Evolutionary conservation across 2,113 vertebrate species (phyloP).

Genomic region (Myiagra hebetior): DNA sequence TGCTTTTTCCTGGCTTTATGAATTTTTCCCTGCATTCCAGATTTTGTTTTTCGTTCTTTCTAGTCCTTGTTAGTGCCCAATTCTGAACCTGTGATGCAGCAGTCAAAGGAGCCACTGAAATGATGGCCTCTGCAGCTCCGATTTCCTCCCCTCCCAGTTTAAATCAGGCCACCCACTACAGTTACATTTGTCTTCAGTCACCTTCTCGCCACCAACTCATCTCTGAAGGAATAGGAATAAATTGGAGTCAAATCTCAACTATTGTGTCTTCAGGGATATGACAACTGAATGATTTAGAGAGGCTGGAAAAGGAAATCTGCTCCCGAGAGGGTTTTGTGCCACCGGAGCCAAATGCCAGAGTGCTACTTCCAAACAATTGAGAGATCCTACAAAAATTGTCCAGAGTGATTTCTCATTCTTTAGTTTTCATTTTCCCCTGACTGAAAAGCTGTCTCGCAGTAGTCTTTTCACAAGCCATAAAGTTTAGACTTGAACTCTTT

Average conservation of each 20-base stretch:
- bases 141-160: neutral
- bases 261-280: neutral
- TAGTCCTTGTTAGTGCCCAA: neutral
- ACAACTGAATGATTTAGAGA: constrained; percentile 7
- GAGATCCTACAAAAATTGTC: neutral
- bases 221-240: constrained; percentile 21
- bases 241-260: constrained; percentile 26
- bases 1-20: neutral
- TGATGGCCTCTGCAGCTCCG: neutral
- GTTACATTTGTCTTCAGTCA: constrained; percentile 17
- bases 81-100: neutral
- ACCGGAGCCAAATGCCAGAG: neutral
- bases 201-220: neutral
- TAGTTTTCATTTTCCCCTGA: neutral
- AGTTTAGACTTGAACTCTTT: constrained; percentile 80
- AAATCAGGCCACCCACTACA: constrained; percentile 10
- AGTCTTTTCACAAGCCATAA: constrained; percentile 77
- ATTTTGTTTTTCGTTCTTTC: neutral
- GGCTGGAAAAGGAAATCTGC: neutral
- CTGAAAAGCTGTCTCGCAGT: constrained; percentile 58
- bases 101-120: neutral
- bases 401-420: constrained; percentile 2
- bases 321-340: neutral
- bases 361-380: neutral
- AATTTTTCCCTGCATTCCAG: neutral